Evolutionary conservation across 2,888 invertebrate species (phyloP), one percentile per base, ranked within the genome.

Genomic region (Polydrusus pterygomalis): DNA sequence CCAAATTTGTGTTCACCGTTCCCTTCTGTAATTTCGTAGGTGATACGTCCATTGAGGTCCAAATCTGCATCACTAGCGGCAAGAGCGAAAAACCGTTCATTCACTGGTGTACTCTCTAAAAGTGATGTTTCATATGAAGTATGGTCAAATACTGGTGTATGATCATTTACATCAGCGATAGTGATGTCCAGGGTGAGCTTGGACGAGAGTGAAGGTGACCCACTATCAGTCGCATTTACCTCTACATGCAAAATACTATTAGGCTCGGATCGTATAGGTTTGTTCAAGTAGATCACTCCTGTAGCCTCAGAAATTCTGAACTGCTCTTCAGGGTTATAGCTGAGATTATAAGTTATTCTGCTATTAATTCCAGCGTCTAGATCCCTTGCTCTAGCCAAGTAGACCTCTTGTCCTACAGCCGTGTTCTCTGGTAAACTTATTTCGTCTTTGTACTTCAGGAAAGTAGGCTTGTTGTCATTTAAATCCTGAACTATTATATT

Each of bases 401-500:
- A 96, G 40, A 98, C 93, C 88, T 97, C 96, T 87, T 97, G 96
- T 0, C 97, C 97, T 43, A 97, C 96, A 18, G 98, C 97, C 81
- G 95, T 94, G 86, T 97, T 96, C 89, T 97, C 97, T 15, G 93
- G 91, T 74, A 98, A 90, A 77, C 90, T 90, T 58, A 96, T 92
- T 86, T 95, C 94, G 84, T 96, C 95, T 83, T 92, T 93, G 79
- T 94, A 94, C 83, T 92, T 92, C 20, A 93, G 90, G 86, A 97
- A 97, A 78, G 91, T 89, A 3, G 98, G 98, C 71, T 93, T 92
- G 86, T 97, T 97, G 87, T 98, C 98, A 87, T 98, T 98, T 5
- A 96, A 89, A 88, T 98, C 98, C 49, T 93, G 87, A 6, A 98
- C 90, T 1, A 92, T 93, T 79, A 98, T 91, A 84, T 94, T 95